These are phyloP conservation scores for Calypte anna DNA, from an alignment of 2,113 vertebrate genomes.

Conservation along the genomic window DNA sequence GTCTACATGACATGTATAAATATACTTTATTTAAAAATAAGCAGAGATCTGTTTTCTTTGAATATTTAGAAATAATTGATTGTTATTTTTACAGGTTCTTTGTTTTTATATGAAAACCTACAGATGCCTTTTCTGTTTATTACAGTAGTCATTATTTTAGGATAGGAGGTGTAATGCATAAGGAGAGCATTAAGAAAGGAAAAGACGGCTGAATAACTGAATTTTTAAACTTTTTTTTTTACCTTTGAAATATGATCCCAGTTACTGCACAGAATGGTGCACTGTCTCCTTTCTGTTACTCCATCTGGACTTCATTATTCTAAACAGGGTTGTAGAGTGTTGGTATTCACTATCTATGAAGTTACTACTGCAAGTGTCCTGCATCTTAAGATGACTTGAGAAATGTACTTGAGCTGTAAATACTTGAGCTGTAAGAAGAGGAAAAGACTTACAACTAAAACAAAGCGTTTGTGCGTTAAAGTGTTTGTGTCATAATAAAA, in stretches of 20 bases:
- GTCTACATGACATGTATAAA: background rate
- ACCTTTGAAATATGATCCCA: slow-evolving; percentile 76
- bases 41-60: background rate
- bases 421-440: background rate
- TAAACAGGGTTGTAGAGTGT: slow-evolving; percentile 52
- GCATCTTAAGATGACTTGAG: slow-evolving; percentile 20
- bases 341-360: slow-evolving; percentile 44
- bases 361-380: slow-evolving; percentile 24
- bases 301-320: slow-evolving; percentile 78
- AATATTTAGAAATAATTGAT: background rate
- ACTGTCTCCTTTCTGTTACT: slow-evolving; percentile 67
- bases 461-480: slow-evolving; percentile 36
- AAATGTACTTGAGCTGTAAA: slow-evolving; percentile 46
- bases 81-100: background rate
- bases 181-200: slow-evolving; percentile 67
- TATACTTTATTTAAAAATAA: background rate
- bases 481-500: slow-evolving; percentile 43
- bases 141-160: slow-evolving; percentile 21
- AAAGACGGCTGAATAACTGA: slow-evolving; percentile 58
- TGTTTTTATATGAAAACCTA: background rate
- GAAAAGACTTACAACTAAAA: slow-evolving; percentile 22
- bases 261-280: slow-evolving; percentile 50
- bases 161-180: slow-evolving; percentile 40
- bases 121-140: slow-evolving; percentile 27
- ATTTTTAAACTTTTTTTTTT: background rate